These are phyloP conservation scores for Antedon mediterranea DNA, from an alignment of 53 echinoderm and acorn worm genomes.

Conservation along the genomic window DNA sequence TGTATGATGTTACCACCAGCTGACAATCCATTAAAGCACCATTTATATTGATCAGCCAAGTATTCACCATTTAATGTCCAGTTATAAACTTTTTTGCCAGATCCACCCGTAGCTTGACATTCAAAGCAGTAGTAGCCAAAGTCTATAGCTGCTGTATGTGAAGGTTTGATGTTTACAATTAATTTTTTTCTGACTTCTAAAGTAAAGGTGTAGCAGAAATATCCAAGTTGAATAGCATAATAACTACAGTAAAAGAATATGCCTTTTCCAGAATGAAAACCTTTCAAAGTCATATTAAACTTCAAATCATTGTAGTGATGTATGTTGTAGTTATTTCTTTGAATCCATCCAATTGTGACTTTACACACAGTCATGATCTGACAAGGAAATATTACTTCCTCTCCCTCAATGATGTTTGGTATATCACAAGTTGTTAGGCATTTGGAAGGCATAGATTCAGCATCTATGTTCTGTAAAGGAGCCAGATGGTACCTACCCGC, in stretches of 20 bases:
- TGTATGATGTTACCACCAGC: not conserved
- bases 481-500: not conserved
- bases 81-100: not conserved
- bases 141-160: not conserved
- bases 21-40: not conserved
- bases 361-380: not conserved
- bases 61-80: not conserved
- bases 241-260: not conserved
- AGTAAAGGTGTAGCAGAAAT: not conserved
- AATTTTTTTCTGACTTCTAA: not conserved
- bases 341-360: not conserved
- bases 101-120: not conserved
- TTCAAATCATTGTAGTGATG: not conserved
- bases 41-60: not conserved
- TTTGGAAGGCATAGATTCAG: too few species aligned
- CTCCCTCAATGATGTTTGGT: not conserved
- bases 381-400: not conserved
- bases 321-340: not conserved
- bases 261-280: not conserved
- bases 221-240: not conserved
- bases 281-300: not conserved
- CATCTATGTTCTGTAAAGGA: not conserved
- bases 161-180: not conserved
- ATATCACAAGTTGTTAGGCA: not conserved
- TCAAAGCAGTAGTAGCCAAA: not conserved